Evolutionary conservation across 1,140 invertebrate species (phyloP).

Genomic region (Neoseiulus cucumeris): DNA sequence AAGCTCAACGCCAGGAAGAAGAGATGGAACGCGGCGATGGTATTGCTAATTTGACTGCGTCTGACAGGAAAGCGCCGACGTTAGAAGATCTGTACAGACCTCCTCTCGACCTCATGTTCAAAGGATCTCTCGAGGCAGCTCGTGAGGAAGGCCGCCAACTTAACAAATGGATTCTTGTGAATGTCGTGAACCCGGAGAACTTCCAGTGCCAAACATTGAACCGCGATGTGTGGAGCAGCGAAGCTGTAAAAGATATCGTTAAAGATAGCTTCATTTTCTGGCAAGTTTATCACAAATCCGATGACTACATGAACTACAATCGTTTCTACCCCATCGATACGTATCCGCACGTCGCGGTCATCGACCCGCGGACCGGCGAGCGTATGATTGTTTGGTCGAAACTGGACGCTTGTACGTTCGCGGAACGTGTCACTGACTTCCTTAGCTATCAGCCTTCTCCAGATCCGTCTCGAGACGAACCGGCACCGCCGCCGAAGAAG

Average conservation of each 20-base stretch:
- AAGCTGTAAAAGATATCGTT: slow-evolving; percentile 41
- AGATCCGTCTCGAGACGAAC: slow-evolving; percentile 17
- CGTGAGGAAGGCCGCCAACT: slow-evolving; percentile 37
- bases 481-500: background rate
- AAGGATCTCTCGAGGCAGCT: slow-evolving; percentile 41
- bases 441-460: slow-evolving; percentile 23
- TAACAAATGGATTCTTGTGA: slow-evolving; percentile 52
- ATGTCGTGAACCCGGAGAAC: slow-evolving; percentile 51
- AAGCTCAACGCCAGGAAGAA: background rate
- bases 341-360: slow-evolving; percentile 49
- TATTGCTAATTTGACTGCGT: background rate
- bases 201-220: slow-evolving; percentile 52
- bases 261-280: slow-evolving; percentile 52
- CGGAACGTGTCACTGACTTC: slow-evolving; percentile 29
- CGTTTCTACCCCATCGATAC: slow-evolving; percentile 44
- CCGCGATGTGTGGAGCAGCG: slow-evolving; percentile 51
- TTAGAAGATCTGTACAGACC: slow-evolving; percentile 53
- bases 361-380: slow-evolving; percentile 51
- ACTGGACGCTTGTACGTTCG: slow-evolving; percentile 32
- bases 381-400: slow-evolving; percentile 33
- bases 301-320: slow-evolving; percentile 44
- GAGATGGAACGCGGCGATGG: slow-evolving; percentile 2
- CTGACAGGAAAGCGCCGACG: slow-evolving; percentile 32
- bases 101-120: slow-evolving; percentile 45
- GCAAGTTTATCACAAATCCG: slow-evolving; percentile 49